Evolutionary conservation across 2,113 vertebrate genomes (phyloP), one percentile per base, ranked within the genome.

Genomic region (Numida meleagris): DNA sequence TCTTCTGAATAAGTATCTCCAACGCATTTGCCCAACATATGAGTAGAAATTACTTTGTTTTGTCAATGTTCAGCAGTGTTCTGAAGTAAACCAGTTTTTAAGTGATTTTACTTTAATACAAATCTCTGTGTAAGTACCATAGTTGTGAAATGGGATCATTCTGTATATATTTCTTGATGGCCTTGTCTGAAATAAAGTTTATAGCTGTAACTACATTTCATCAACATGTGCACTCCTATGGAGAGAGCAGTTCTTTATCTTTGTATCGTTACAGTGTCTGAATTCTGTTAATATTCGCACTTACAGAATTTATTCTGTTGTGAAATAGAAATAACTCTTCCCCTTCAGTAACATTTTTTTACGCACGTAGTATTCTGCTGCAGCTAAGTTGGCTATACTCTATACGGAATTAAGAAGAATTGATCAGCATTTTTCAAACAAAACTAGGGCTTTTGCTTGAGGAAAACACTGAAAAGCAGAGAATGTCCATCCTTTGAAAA

Each of bases 401-500:
- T 68, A 31, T 33, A n/a, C 45, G 5, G 20, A 78, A 78, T 48
- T 51, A 73, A 53, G 57, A 63, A 57, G 31, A 67, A 31, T 7
- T n/a, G 38, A 50, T 59, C 14, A 75, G 67, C 14, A 12, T 46
- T 76, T 88, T 58, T 9, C 21, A 29, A 53, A 86, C 15, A 59
- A 88, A 87, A 8, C 1, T 48, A 36, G 16, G 59, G 33, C 4
- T 59, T 90, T 88, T 78, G 10, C 61, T 82, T 72, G 27, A 74
- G 10, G 73, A 62, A 72, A 93, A 84, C 43, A 45, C 89, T 89
- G 45, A 71, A 4, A 77, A 78, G 42, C 20, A 50, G 61, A 62
- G 18, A 82, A 72, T 68, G 20, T 16, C 43, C 40, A 38, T 76
- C 48, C 72, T 81, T 86, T 81, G 76, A 74, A 91, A 91, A 83